Base-by-base conservation (phyloP, 2,888 invertebrate genomes). In the Caenorhabditis macrosperma region DNA sequence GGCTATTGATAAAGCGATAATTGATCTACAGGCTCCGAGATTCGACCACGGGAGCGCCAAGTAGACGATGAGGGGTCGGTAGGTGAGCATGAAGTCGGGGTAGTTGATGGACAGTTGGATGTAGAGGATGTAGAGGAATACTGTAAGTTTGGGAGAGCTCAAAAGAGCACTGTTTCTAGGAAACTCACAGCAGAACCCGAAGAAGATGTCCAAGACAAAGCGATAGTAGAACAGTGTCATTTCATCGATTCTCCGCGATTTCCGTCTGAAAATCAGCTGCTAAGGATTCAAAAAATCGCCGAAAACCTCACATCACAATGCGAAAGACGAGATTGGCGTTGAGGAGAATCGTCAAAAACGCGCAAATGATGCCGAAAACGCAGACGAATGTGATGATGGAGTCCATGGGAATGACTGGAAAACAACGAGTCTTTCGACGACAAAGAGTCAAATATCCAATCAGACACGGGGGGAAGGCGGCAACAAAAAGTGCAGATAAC, bases 171-270 rank as follows among this genome's bases (percentile, higher is more conserved):
- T 17, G 38, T 9, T 44, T 6, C 2, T n/a, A 4, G 12, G 2
- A 24, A 17, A 24, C 26, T 50, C 17, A 50, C 50, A 24, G 26
- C 22, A 24, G 12, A 26, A 22, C 10, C 55, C 55, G n/a, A 55
- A 55, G 10, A 55, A 55, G 17, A 55, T 55, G 22, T 55, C 55
- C 4, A 55, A 15, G 2, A 35, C 35, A 12, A 55, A 55, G 1
- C 55, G 55, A 17, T 55, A 55, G 20, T 33, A 55, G 22, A 55
- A 55, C 4, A 55, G 55, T 1, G 28, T 33, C 55, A 55, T 33
- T 5, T 55, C 55, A n/a, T 55, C 55, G 9, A 20, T 9, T 33
- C 33, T 1, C 9, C n/a, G n/a, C 2, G 33, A 5, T 9, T 55
- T 55, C 17, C 35, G 33, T 26, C 55, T 55, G 33, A 33, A 55